Base-by-base conservation (phyloP, 2,888 invertebrate genomes). In the Parthenolecanium corni region DNA sequence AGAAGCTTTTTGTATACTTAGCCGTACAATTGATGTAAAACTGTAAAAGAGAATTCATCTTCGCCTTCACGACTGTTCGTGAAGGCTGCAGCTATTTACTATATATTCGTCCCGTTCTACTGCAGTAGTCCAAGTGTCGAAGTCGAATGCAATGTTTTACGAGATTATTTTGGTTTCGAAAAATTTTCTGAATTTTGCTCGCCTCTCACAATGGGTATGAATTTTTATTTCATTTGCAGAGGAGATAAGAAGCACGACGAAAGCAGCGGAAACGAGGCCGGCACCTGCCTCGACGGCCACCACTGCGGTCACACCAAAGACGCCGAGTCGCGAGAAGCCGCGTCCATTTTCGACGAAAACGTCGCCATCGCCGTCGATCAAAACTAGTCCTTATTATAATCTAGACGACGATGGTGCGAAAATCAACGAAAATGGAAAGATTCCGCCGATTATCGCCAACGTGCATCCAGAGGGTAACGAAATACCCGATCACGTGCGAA, bases 381-480 rank as follows among this genome's bases (percentile, higher is more conserved):
- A 58, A 58, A 58, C 58, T 58, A 58, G 58, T 58, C 58, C 58
- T 23, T 36, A 47, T 49, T 58, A 58, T 58, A 44, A 24, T 23
- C 16, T 25, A 57, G 58, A 58, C 14, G 49, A 49, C 36, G 49
- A 49, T 23, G 47, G 47, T 25, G 23, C 36, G 18, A 49, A 49
- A 36, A 40, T 23, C 12, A 49, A 25, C 14, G 58, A 49, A 31
- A 38, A 49, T 31, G 38, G 12, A 20, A 58, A 49, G 49, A 18
- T 38, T n/a, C 73, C 64, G 70, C 72, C 58, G 72, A 69, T 73
- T 2, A 71, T 71, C 5, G 68, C 67, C 21, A 65, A 70, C 31
- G 70, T 77, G 57, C 87, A 87, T 77, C 87, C 88, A 2, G 84
- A 85, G 72, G 89, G 89, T 70, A 89, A 90, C 71, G 89, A 89